Evolutionary conservation across 1,140 invertebrate species (phyloP), one percentile per base, ranked within the genome.

Genomic region (Leguminivora glycinivorella): DNA sequence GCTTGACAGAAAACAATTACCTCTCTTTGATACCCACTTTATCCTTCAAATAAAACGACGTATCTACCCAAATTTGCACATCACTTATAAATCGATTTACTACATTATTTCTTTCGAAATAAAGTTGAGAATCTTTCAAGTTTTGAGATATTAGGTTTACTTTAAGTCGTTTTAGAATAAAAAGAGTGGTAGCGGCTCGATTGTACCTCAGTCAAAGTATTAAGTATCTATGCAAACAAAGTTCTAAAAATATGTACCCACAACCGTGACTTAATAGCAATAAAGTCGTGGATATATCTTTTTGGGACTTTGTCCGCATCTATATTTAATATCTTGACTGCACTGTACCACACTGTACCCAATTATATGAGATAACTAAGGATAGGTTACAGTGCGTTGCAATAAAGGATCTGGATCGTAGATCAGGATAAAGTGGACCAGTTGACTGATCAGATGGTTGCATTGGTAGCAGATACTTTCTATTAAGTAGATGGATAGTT

Each of bases 1-100:
- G 4, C 26, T 29, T 63, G 58, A 63, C 58, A 63, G 58, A 63
- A 63, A 63, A 63, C 58, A 63, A 63, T 63, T 63, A 63, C 58
- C 58, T 63, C 19, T 14, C 58, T 63, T 17, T 29, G n/a, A 63
- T 63, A 63, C 58, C 58, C 56, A 22, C 47, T 10, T 10, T 52
- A 19, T 9, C 17, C 19, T 52, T 22, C 19, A 43, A 43, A 43
- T 43, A 22, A 22, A 17, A 22, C n/a, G 40, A 22, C 19, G 19
- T 4, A 52, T 22, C 17, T 1, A 43, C 40, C 19, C 47, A 22
- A 17, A 22, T 52, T 52, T 19, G 47, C 9, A 52, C 17, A 52
- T 1, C 3, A 9, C 17, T 3, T 22, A 9, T 52, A 22, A 22
- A 9, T 9, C 17, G n/a, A 52, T 9, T 22, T 9, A 17, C 3